Evolutionary conservation across 2,797 vertebrate genomes (phyloP).

Genomic region (Rhinophrynus dorsalis): DNA sequence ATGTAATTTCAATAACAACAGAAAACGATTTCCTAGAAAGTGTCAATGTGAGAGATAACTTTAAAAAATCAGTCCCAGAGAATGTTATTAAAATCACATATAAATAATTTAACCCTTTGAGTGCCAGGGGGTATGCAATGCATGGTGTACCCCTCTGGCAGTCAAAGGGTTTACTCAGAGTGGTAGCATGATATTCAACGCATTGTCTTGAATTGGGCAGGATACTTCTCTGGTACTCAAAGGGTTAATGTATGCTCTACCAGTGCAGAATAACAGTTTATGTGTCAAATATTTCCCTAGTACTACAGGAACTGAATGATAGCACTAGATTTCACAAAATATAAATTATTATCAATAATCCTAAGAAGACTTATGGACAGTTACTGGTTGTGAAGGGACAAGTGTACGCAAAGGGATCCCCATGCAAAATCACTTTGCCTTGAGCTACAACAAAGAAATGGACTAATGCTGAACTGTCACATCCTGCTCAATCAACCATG

Average conservation of each 20-base stretch:
- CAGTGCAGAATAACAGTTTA: neutral
- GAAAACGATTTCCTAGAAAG: no score
- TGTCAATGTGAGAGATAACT: no score
- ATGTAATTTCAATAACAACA: no score
- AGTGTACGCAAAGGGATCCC: slow-evolving; percentile 15
- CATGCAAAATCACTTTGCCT: slow-evolving; percentile 26
- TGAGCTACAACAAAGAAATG: slow-evolving; percentile 23
- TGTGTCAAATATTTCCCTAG: neutral
- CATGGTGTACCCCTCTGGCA: no score
- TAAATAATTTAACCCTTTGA: no score
- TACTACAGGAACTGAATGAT: neutral
- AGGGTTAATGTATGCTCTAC: neutral
- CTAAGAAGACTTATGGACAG: neutral
- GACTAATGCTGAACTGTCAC: slow-evolving; percentile 37
- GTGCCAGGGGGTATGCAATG: no score
- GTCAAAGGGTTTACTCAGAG: no score
- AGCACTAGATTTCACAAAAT: neutral
- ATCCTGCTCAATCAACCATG: slow-evolving; percentile 46
- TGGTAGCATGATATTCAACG: no score
- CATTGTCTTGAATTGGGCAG: no score
- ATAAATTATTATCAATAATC: neutral
- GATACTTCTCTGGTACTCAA: no score
- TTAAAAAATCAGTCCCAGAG: no score
- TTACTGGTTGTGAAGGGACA: slow-evolving; percentile 9
- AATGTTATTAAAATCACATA: no score